A percentile compares a stretch with the other conserved stretches of the same genome.
These are phyloP conservation scores for Takifugu ocellatus DNA, from an alignment of 2,797 vertebrate genomes.

Conservation along the genomic window DNA sequence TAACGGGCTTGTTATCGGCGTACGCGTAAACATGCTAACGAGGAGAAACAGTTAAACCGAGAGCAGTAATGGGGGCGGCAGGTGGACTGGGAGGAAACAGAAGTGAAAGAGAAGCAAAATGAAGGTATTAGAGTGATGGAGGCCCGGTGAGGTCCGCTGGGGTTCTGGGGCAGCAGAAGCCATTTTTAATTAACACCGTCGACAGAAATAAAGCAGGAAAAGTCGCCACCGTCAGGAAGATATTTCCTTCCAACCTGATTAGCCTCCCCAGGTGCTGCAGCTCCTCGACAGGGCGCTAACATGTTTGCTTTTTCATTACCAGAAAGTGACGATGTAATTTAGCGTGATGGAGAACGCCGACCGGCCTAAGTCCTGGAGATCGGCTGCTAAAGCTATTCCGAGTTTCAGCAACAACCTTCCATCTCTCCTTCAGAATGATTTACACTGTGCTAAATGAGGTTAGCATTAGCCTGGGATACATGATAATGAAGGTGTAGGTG, in stretches of 20 bases:
- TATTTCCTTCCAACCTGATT: slow-evolving; percentile 34
- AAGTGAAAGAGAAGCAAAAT: slow-evolving; percentile 5
- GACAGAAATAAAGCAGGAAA: slow-evolving; percentile 37
- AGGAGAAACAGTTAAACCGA: slow-evolving; percentile 2
- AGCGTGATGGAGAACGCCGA: no score
- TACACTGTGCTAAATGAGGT: no score
- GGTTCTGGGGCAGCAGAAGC: slow-evolving; percentile 41
- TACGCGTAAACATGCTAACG: not conserved
- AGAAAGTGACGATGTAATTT: no score
- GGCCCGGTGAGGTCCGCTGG: slow-evolving; percentile 44
- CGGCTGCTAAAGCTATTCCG: no score
- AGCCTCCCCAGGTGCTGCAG: slow-evolving; percentile 33
- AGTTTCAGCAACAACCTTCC: no score
- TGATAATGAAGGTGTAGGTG: no score
- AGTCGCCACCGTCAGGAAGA: slow-evolving; percentile 30
- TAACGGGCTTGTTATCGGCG: slow-evolving; percentile 54
- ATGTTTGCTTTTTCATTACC: no score
- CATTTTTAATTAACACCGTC: slow-evolving; percentile 57
- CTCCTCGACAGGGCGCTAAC: not conserved
- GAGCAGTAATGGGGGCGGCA: not conserved
- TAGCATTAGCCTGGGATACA: no score
- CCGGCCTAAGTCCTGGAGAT: no score
- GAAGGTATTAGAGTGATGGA: slow-evolving; percentile 16
- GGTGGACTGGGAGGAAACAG: slow-evolving; percentile 2
- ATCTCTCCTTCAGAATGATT: no score